Evolutionary conservation across 1,140 invertebrate genomes (phyloP), one percentile per base, ranked within the genome.

Genomic region (Conus betulinus): DNA sequence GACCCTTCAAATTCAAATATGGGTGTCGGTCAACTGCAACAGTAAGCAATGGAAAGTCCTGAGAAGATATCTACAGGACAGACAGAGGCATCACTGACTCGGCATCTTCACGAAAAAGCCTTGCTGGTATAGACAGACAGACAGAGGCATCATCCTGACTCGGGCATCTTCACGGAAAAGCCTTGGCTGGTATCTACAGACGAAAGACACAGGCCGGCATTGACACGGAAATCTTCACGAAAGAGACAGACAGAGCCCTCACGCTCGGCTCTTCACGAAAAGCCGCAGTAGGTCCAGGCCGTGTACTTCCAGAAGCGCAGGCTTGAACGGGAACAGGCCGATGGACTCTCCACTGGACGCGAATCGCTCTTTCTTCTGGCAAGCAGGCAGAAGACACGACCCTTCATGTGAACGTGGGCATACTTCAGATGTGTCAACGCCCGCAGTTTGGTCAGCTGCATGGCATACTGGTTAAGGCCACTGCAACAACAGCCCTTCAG

Each of bases 361-460:
- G 97, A 8, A 99, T 95, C 39, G 97, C 97, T 15, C 97, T 97
- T 93, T 98, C 98, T 93, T 98, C 97, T 0, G 96, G 96, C 93
- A 98, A 97, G 87, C 97, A 96, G 0, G 98, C 98, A 6, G 98
- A 98, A 96, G 98, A 98, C 15, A 99, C 93, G 63, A 99, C 95
- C 95, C 89, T 98, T 97, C 91, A 98, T 96, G 92, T 97, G 97
- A 0, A 99, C 97, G 94, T 97, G 97, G 3, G 98, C 97, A 96
- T 97, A 99, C 94, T 97, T 98, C 0, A 99, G 85, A 94, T 98
- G 98, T 0, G 97, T 97, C 74, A 98, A 93, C 23, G 97, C 96
- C 76, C 97, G 96, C 11, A 99, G 91, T 3, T 98, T 93, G 1
- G 97, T 96, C 87, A 98, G 94, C 96, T 98, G 97, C 93, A 97